These are phyloP conservation scores for Cinclus cinclus DNA, from an alignment of 2,113 vertebrate genomes.

Conservation along the genomic window DNA sequence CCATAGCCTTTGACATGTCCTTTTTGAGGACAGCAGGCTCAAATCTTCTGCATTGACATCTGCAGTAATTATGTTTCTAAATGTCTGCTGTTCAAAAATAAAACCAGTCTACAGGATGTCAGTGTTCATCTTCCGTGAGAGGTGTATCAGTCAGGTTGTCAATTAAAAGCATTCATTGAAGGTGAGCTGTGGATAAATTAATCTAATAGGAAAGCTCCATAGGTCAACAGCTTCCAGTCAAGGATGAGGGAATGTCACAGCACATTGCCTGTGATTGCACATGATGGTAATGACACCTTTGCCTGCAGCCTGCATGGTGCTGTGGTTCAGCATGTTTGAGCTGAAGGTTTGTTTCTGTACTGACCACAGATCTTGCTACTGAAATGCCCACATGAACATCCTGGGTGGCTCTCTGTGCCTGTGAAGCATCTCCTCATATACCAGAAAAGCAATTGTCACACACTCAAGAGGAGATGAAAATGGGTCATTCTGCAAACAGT, in stretches of 20 bases:
- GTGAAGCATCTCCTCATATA: neutral
- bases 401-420: neutral
- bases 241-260: neutral
- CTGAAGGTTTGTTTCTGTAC: neutral
- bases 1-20: neutral
- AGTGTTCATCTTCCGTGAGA: neutral
- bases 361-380: neutral
- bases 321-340: neutral
- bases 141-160: neutral
- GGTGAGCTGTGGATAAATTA: conserved; percentile 8
- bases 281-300: neutral
- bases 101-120: neutral
- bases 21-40: neutral
- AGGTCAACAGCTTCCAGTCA: conserved; percentile 19
- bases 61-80: neutral
- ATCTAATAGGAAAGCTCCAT: conserved; percentile 35
- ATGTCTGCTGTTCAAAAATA: neutral
- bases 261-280: neutral
- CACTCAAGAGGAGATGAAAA: neutral
- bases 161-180: conserved; percentile 12
- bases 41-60: neutral
- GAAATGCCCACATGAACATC: neutral
- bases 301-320: neutral
- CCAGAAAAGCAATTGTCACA: neutral
- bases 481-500: neutral